These are phyloP conservation scores for Habropoda laboriosa DNA, from an alignment of 1,140 invertebrate species.

Conservation along the genomic window DNA sequence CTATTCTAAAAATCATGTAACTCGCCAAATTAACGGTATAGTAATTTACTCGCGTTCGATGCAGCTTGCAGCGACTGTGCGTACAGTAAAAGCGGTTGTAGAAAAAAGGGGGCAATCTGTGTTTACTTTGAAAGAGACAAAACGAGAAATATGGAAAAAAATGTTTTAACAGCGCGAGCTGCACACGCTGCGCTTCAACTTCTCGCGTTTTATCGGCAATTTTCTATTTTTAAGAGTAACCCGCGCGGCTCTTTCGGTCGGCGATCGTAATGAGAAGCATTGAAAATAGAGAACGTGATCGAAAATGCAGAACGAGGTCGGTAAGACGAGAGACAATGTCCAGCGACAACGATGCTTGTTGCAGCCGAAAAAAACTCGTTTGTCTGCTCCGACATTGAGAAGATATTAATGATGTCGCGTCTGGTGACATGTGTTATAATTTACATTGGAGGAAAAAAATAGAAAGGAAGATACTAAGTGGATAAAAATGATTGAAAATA, in stretches of 20 bases:
- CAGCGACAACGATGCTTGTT: neutral
- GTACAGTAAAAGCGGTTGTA: neutral
- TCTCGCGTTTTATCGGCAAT: neutral
- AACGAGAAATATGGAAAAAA: neutral
- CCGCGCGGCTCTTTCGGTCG: neutral
- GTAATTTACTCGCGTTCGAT: neutral
- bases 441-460: neutral
- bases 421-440: neutral
- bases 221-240: slow-evolving; percentile 17
- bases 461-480: too few relatives aligned
- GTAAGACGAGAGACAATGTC: neutral
- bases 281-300: neutral
- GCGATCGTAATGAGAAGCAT: neutral
- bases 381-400: neutral
- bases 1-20: neutral
- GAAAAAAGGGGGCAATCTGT: neutral
- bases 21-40: neutral
- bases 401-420: neutral
- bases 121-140: neutral
- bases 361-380: neutral
- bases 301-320: neutral
- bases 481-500: too few relatives aligned
- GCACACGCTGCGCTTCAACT: neutral
- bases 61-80: neutral
- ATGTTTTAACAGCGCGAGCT: neutral